Conservation (phyloP, 2,797 vertebrate genomes). For the Furcifer pardalis region DNA sequence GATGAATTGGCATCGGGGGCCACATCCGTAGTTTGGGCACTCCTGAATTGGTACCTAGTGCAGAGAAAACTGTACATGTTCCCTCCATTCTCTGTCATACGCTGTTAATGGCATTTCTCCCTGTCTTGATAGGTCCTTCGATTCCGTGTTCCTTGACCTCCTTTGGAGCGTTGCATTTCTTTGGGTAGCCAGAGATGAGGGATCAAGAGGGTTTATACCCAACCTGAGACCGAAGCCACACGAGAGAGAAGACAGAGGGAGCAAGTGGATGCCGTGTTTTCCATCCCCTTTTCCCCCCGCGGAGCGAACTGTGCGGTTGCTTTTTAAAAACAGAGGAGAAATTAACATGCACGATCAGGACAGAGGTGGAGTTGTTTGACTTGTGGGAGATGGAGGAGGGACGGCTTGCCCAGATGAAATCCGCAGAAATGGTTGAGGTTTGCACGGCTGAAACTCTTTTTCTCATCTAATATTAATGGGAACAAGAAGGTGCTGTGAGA, state of each 20-base stretch:
- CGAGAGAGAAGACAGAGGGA: background rate
- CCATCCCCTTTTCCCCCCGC: background rate
- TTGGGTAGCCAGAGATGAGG: conserved; percentile 17
- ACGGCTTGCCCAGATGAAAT: background rate
- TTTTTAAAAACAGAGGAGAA: background rate
- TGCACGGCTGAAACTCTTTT: background rate
- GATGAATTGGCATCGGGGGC: no score
- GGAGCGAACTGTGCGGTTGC: background rate
- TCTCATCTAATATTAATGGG: background rate
- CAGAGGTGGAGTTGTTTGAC: conserved; percentile 37
- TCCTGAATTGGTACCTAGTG: fast-evolving
- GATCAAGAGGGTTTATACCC: conserved; percentile 6
- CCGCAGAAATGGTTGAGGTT: background rate
- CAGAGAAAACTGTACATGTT: background rate
- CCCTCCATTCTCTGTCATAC: background rate
- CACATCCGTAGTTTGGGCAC: no score
- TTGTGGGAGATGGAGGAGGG: conserved; percentile 22
- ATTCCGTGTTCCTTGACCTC: conserved; percentile 35
- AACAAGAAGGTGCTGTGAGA: conserved; percentile 1
- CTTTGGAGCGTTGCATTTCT: conserved; percentile 51
- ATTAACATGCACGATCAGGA: background rate
- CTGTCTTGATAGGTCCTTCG: background rate
- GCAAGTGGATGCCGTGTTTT: conserved; percentile 1
- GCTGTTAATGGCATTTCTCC: conserved; percentile 7
- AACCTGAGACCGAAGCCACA: background rate